Evolutionary conservation across 53 echinoderm and acorn worm genomes (phyloP), one percentile per base, ranked within the genome.

Genomic region (Patiria pectinifera): DNA sequence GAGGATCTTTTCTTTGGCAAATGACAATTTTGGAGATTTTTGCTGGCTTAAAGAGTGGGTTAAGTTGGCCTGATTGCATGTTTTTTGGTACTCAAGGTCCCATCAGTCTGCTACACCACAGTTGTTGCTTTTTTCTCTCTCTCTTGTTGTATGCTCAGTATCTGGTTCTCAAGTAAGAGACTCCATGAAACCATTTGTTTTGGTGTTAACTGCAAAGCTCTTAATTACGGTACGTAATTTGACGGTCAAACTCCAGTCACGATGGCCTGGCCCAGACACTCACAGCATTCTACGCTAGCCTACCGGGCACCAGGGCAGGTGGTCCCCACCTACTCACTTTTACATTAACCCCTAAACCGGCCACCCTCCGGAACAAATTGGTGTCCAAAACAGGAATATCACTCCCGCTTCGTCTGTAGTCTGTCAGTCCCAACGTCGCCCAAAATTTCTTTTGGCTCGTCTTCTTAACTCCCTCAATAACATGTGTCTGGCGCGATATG

Each of bases 381-480:
- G 0, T 10, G 62, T 2, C 59, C 59, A 25, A 21, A 46, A 4
- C 5, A 13, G 43, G 16, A 44, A 26, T 35, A 59, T 76, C 58
- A 45, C 87, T 25, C 90, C 47, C 23, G 23, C 24, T 16, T 35
- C 35, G 35, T 35, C 35, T 45, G 78, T 6, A 11, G 12, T 63
- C 84, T 69, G 80, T 90, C 90, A 80, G 80, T 80, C 90, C 69
- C n/a, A 63, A 14, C 69, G 90, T 80, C 90, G 90, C 90, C 90
- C 21, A 11, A 46, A 48, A 90, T 90, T 0, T 24, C 9, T 90
- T 46, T n/a, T 80, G 12, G 2, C 61, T 26, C 11, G 14, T 61
- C 24, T 24, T 23, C 12, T 2, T 2, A 6, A 59, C 53, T 18
- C 23, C 43, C 43, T 53, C 77, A 61, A 12, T 19, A 62, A 78